A percentile compares a stretch with the other conserved stretches of the same genome.
These are phyloP conservation scores for Machaerirhynchus nigripectus DNA, from an alignment of 2,113 vertebrate genomes.

Conservation along the genomic window DNA sequence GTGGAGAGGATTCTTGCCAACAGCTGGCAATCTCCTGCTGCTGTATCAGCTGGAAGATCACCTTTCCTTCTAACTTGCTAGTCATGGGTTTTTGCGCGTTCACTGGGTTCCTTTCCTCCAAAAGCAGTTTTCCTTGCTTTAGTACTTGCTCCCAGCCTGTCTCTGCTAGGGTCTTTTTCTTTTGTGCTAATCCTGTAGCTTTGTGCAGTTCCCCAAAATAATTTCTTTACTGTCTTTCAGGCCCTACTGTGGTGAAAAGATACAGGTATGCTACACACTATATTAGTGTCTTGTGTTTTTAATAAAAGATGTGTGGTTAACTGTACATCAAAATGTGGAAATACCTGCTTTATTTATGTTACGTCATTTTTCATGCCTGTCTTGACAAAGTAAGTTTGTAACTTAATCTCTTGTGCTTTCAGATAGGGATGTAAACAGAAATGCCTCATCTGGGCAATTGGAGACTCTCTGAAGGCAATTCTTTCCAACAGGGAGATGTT, in stretches of 20 bases:
- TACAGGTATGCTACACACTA: not conserved
- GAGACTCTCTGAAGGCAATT: not conserved
- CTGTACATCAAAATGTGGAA: not conserved
- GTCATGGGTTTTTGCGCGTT: not conserved
- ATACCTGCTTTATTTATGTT: not conserved
- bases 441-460: not conserved
- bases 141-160: not conserved
- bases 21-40: not conserved
- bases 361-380: not conserved
- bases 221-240: not conserved
- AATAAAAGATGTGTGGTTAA: not conserved
- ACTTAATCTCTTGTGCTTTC: slow-evolving; percentile 3
- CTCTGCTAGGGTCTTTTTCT: not conserved
- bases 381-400: not conserved
- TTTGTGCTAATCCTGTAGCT: not conserved
- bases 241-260: not conserved
- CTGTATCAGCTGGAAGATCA: not conserved
- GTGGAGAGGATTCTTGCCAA: not conserved
- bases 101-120: not conserved
- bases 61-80: not conserved
- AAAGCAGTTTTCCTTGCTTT: not conserved
- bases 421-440: not conserved
- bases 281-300: not conserved
- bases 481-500: not conserved
- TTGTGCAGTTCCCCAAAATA: not conserved